Evolutionary conservation across 2,797 vertebrate species (phyloP).

Genomic region (Agapornis canus): DNA sequence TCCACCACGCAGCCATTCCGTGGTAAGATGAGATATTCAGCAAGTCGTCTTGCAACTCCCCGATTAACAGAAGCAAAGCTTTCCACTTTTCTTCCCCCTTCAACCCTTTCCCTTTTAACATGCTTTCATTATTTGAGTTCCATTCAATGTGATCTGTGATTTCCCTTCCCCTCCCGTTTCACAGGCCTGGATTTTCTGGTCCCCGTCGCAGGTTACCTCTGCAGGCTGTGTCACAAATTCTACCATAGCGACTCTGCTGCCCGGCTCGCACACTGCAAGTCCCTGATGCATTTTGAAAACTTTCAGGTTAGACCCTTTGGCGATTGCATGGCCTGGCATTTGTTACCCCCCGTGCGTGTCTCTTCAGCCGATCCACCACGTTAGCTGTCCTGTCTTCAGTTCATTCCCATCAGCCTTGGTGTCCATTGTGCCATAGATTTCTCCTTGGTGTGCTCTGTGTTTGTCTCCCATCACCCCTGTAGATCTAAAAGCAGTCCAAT

Average conservation of each 20-base stretch:
- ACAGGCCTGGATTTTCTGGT: constrained; percentile 92
- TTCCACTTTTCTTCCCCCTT: neutral
- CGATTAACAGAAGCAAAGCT: constrained; percentile 62
- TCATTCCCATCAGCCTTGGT: constrained; percentile 18
- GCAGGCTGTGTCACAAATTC: constrained; percentile 93
- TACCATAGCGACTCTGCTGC: constrained; percentile 89
- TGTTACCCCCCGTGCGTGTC: constrained; percentile 33
- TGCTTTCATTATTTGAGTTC: constrained; percentile 68
- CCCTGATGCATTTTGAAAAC: constrained; percentile 92
- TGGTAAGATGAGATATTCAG: constrained; percentile 67
- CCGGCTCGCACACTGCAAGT: constrained; percentile 91
- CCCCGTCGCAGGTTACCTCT: constrained; percentile 93
- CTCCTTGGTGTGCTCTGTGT: constrained; percentile 40
- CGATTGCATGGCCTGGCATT: constrained; percentile 72
- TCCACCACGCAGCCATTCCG: constrained; percentile 45
- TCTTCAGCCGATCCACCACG: neutral
- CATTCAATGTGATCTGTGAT: constrained; percentile 76
- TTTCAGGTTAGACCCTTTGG: constrained; percentile 86
- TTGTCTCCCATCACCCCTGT: constrained; percentile 15
- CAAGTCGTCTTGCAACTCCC: constrained; percentile 49
- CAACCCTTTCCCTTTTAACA: constrained; percentile 29
- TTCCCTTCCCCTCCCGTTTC: constrained; percentile 68
- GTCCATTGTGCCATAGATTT: constrained; percentile 5
- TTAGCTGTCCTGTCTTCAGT: constrained; percentile 20
- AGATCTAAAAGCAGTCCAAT: constrained; percentile 26